These are phyloP conservation scores for Falco berigora DNA, from an alignment of 2,797 vertebrate species.

Conservation along the genomic window DNA sequence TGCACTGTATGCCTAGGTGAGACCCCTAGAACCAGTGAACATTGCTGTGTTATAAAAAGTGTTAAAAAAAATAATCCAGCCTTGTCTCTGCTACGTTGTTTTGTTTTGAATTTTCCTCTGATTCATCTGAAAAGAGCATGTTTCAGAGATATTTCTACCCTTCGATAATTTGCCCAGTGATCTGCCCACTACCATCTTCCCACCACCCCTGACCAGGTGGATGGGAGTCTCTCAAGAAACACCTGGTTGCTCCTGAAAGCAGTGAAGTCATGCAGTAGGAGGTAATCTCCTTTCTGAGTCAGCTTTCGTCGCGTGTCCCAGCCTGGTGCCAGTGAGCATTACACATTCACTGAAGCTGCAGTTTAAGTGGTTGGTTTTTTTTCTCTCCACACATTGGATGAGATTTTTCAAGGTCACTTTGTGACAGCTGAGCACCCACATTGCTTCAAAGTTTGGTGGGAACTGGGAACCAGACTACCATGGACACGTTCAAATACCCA, in stretches of 20 bases:
- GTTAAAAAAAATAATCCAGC: neutral
- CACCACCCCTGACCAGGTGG: neutral
- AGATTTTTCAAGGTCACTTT: neutral
- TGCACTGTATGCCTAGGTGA: neutral
- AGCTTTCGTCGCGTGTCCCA: neutral
- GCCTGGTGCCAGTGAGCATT: neutral
- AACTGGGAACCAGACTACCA: neutral
- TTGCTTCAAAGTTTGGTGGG: neutral
- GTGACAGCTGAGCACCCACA: rapidly evolving
- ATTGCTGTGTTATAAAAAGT: neutral
- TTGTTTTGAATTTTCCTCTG: neutral
- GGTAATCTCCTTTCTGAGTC: neutral
- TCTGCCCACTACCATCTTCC: neutral
- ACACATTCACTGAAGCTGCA: neutral
- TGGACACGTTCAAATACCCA: neutral
- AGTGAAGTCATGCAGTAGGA: neutral
- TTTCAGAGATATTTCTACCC: neutral
- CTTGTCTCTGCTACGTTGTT: neutral
- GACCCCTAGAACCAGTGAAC: neutral
- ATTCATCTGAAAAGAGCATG: neutral
- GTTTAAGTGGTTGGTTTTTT: neutral
- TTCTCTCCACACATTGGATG: neutral
- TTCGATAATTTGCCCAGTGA: neutral
- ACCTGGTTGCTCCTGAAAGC: neutral
- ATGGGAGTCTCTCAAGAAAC: neutral